phyloP scores from a whole-genome alignment of 2,888 invertebrate species.

The Leptothorax acervorum region DNA sequence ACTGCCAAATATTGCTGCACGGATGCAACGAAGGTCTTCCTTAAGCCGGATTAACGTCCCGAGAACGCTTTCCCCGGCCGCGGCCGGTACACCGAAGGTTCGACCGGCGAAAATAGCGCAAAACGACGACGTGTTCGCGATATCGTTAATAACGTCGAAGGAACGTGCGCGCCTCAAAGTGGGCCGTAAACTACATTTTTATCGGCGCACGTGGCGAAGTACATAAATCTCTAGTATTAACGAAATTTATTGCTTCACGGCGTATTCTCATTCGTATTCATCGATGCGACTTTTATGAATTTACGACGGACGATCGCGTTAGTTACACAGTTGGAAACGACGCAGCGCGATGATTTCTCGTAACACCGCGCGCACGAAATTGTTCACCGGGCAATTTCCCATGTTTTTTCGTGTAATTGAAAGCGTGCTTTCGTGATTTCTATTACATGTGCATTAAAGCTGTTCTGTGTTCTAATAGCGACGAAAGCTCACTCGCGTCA shows the following conservation, averaged over 20 bases:
- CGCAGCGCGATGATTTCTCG: slow-evolving; percentile 24
- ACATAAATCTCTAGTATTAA: slow-evolving; percentile 45
- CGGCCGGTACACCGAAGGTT: neutral
- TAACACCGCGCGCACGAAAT: slow-evolving; percentile 1
- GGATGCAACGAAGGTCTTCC: neutral
- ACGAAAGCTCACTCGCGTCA: neutral
- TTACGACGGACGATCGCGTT: slow-evolving; percentile 39
- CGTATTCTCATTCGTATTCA: slow-evolving; percentile 31
- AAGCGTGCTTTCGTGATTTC: neutral
- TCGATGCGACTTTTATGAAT: slow-evolving; percentile 51
- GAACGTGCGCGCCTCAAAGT: neutral
- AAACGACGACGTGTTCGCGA: neutral
- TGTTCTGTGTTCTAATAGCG: neutral
- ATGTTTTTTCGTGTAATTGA: neutral
- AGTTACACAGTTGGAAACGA: slow-evolving; percentile 22
- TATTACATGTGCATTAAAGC: neutral
- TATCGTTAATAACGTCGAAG: slow-evolving; percentile 16
- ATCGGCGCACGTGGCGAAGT: slow-evolving; percentile 41
- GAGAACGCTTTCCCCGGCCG: neutral
- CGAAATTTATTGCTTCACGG: slow-evolving; percentile 51
- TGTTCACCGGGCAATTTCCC: neutral
- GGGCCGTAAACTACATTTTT: slow-evolving; percentile 34
- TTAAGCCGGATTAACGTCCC: slow-evolving; percentile 29
- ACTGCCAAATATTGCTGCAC: slow-evolving; percentile 3
- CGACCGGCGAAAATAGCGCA: neutral